Percentiles rank a stretch among this genome's conserved stretches.
phyloP scores from a whole-genome alignment of 2,888 invertebrate genomes.

The Cyclophora albipunctata region DNA sequence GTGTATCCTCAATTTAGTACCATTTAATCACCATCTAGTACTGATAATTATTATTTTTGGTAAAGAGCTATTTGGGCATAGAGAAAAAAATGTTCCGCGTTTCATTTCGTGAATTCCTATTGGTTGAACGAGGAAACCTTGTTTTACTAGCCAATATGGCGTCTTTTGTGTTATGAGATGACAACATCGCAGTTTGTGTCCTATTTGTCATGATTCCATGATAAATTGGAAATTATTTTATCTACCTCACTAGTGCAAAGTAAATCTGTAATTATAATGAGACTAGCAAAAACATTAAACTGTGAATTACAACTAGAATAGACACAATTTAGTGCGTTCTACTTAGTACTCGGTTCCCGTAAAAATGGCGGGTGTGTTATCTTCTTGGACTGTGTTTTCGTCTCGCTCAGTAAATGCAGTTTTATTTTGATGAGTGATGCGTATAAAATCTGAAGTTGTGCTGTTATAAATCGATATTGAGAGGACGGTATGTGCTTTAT shows the following conservation, averaged over 20 bases:
- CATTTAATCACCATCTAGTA: too few species aligned
- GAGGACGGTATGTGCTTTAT: conserved; percentile 45
- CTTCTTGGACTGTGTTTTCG: conserved; percentile 70
- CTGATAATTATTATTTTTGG: too few species aligned
- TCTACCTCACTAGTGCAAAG: conserved; percentile 63
- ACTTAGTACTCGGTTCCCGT: conserved; percentile 63
- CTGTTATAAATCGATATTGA: conserved; percentile 21
- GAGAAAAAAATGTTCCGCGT: conserved; percentile 6
- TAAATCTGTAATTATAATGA: conserved; percentile 42
- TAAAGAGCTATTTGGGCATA: too few species aligned
- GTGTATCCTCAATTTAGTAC: too few species aligned
- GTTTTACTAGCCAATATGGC: conserved; percentile 62
- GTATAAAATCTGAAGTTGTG: too few species aligned
- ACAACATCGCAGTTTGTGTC: conserved; percentile 74
- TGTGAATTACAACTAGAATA: conserved; percentile 25
- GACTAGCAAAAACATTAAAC: conserved; percentile 35
- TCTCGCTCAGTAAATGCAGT: conserved; percentile 52
- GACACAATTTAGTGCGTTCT: conserved; percentile 43
- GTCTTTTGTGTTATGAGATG: conserved; percentile 73
- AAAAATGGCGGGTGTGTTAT: conserved; percentile 76
- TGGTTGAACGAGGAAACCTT: conserved; percentile 8
- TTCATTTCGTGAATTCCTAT: conserved; percentile 15
- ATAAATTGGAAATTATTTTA: conserved; percentile 42
- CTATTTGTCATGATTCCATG: conserved; percentile 56
- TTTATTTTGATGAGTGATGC: conserved; percentile 33